These are phyloP conservation scores for Lagopus muta DNA, from an alignment of 2,113 vertebrate species.

Conservation along the genomic window DNA sequence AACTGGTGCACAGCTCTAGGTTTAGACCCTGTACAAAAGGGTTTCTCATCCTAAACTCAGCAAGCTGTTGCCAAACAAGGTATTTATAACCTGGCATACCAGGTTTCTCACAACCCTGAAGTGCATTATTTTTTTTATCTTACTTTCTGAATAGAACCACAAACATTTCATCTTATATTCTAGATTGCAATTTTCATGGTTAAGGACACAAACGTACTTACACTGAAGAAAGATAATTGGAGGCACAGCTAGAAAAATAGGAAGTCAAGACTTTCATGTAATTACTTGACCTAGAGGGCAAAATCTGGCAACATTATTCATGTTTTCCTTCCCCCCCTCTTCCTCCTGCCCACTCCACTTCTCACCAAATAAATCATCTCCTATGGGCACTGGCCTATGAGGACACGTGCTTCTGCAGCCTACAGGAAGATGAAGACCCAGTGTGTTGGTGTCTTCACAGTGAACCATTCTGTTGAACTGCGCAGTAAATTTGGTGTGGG, in stretches of 20 bases:
- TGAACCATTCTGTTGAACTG: background rate
- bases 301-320: background rate
- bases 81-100: background rate
- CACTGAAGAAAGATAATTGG: background rate
- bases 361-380: background rate
- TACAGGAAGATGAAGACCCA: background rate
- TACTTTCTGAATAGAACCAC: background rate
- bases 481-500: background rate
- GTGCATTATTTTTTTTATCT: background rate
- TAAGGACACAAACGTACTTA: background rate
- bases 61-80: background rate
- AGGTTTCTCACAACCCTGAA: background rate
- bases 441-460: background rate
- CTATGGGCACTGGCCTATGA: background rate
- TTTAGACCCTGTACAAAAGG: background rate
- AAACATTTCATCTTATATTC: background rate
- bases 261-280: background rate
- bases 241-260: background rate
- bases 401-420: background rate
- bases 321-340: background rate
- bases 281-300: constrained; percentile 21
- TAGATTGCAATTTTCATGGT: background rate
- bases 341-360: background rate
- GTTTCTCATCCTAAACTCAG: background rate
- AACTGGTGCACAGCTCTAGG: background rate